phyloP scores from a whole-genome alignment of 2,113 vertebrate genomes.

The Phalacrocorax aristotelis region DNA sequence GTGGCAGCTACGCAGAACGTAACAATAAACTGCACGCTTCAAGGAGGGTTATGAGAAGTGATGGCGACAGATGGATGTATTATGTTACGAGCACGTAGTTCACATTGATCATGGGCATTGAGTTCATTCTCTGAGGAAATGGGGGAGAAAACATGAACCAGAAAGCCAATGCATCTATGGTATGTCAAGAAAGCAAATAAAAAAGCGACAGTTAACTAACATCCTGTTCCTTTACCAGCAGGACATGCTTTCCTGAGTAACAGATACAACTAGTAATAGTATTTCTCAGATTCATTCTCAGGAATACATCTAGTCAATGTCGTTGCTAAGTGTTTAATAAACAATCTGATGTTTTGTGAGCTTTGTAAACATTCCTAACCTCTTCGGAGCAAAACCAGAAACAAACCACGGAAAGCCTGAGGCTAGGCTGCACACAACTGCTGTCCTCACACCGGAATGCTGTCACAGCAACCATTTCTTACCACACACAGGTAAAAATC shows the following conservation, averaged over 20 bases:
- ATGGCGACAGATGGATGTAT: constrained; percentile 14
- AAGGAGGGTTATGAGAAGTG: neutral
- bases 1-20: accelerated
- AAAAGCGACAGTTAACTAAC: neutral
- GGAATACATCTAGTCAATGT: neutral
- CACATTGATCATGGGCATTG: neutral
- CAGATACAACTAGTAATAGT: neutral
- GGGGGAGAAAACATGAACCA: neutral
- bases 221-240: neutral
- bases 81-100: neutral
- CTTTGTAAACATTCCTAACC: neutral
- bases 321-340: neutral
- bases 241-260: neutral
- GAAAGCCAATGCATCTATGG: neutral
- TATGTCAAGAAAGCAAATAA: neutral
- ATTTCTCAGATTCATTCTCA: neutral
- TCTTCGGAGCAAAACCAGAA: neutral
- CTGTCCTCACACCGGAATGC: neutral
- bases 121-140: neutral
- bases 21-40: neutral
- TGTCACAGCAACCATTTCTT: neutral
- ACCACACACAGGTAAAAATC: neutral
- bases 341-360: neutral
- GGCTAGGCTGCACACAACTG: too few species aligned
- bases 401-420: neutral